A percentile compares a stretch with the other conserved stretches of the same genome.
phyloP scores from a whole-genome alignment of 2,888 invertebrate genomes.

The Cryptocephalus primarius region DNA sequence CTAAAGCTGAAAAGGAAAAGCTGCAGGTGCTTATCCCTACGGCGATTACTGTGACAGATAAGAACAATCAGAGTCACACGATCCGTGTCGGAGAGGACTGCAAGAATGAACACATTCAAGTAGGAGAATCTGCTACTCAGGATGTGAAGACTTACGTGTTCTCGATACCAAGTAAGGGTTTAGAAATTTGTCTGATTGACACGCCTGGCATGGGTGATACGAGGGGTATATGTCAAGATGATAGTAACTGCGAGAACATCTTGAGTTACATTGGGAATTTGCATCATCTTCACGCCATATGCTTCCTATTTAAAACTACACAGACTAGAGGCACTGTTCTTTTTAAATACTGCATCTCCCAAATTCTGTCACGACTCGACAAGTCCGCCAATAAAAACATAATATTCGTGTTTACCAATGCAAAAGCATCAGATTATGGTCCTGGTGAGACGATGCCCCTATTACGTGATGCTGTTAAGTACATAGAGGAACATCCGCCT shows the following conservation, averaged over 20 bases:
- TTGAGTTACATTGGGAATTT: conserved; percentile 24
- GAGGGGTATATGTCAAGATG: conserved; percentile 19
- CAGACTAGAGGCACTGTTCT: conserved; percentile 23
- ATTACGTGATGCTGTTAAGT: conserved; percentile 13
- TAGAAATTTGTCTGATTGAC: conserved; percentile 27
- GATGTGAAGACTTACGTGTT: conserved; percentile 21
- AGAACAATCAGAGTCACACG: background rate
- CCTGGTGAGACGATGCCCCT: background rate
- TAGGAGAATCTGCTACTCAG: conserved; percentile 18
- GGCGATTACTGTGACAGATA: conserved; percentile 10
- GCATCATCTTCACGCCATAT: conserved; percentile 27
- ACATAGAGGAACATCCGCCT: conserved; percentile 21
- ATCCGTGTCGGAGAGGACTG: background rate
- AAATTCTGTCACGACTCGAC: conserved; percentile 28
- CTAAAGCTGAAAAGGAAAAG: conserved; percentile 16
- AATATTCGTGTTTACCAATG: conserved; percentile 30
- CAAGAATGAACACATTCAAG: conserved; percentile 16
- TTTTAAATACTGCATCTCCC: conserved; percentile 29
- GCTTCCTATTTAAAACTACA: conserved; percentile 26
- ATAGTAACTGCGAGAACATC: conserved; percentile 24
- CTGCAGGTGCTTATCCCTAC: conserved; percentile 24
- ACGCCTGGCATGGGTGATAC: conserved; percentile 31
- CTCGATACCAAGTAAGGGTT: conserved; percentile 10
- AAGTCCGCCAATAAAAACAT: conserved; percentile 29
- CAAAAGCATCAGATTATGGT: conserved; percentile 9